These are phyloP conservation scores for Mormyrus iriodes DNA, from an alignment of 2,113 vertebrate genomes.

Conservation along the genomic window DNA sequence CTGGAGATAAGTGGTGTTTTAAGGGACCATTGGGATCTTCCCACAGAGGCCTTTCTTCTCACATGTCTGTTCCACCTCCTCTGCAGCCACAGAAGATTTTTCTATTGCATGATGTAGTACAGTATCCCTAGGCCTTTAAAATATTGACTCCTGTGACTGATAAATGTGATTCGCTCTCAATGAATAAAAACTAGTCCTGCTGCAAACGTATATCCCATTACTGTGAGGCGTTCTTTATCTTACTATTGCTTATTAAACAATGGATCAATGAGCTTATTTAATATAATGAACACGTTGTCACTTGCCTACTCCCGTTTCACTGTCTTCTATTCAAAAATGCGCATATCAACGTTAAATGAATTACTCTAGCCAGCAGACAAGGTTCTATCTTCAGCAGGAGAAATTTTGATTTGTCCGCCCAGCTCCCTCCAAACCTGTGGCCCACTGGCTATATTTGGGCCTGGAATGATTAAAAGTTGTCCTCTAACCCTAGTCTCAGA, in stretches of 20 bases:
- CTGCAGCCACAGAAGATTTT: conserved; percentile 41
- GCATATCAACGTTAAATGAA: not conserved
- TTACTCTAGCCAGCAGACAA: not conserved
- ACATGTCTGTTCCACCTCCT: not conserved
- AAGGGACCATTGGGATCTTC: not conserved
- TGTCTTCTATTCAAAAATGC: not conserved
- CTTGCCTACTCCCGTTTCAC: not conserved
- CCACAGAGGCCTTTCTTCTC: not conserved
- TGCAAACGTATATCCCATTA: conserved; percentile 51
- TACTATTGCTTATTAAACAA: conserved; percentile 45
- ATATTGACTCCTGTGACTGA: conserved; percentile 47
- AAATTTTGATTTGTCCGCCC: conserved; percentile 19
- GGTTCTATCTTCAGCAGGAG: conserved; percentile 16
- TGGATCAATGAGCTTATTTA: not conserved
- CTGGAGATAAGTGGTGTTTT: not conserved
- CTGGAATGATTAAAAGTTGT: conserved; percentile 66
- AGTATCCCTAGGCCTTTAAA: conserved; percentile 29
- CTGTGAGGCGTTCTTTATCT: conserved; percentile 50
- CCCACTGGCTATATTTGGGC: conserved; percentile 62
- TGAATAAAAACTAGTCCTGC: conserved; percentile 63
- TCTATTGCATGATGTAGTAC: conserved; percentile 43
- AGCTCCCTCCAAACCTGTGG: conserved; percentile 32
- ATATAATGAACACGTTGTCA: not conserved
- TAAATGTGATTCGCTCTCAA: conserved; percentile 53
- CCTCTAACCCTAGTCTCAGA: conserved; percentile 62